Conservation (phyloP, 1,140 invertebrate species). For the Rhopalosiphum maidis region DNA sequence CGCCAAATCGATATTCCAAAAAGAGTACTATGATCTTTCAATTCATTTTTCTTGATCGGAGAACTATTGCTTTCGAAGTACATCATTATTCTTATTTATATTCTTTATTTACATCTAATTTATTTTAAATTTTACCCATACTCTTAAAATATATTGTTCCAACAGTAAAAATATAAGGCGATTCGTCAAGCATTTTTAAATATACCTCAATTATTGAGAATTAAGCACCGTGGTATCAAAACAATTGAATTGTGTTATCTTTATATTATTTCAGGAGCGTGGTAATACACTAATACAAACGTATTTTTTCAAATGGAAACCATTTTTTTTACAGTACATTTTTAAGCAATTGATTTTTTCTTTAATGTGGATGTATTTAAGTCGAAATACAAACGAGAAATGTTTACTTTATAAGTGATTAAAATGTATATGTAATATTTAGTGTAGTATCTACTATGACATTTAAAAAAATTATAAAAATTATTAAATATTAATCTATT, state of each 20-base stretch:
- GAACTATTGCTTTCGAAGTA: neutral
- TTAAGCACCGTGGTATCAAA: neutral
- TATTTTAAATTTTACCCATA: neutral
- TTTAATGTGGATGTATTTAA: neutral
- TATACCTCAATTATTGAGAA: neutral
- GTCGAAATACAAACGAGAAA: neutral
- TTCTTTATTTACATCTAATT: neutral
- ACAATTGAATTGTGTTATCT: neutral
- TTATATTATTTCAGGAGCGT: neutral
- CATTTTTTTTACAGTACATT: neutral
- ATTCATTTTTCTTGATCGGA: neutral
- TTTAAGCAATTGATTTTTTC: neutral
- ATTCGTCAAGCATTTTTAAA: neutral
- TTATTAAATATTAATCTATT: too few relatives aligned
- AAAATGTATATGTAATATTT: too few relatives aligned
- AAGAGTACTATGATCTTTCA: neutral
- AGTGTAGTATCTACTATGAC: too few relatives aligned
- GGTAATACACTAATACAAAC: neutral
- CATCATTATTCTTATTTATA: neutral
- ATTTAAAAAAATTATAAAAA: too few relatives aligned
- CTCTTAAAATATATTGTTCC: neutral
- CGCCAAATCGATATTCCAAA: neutral
- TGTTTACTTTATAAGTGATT: neutral
- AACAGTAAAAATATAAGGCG: neutral
- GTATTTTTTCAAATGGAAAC: neutral